phyloP scores from a whole-genome alignment of 2,113 vertebrate species.

The Pluvialis apricaria region DNA sequence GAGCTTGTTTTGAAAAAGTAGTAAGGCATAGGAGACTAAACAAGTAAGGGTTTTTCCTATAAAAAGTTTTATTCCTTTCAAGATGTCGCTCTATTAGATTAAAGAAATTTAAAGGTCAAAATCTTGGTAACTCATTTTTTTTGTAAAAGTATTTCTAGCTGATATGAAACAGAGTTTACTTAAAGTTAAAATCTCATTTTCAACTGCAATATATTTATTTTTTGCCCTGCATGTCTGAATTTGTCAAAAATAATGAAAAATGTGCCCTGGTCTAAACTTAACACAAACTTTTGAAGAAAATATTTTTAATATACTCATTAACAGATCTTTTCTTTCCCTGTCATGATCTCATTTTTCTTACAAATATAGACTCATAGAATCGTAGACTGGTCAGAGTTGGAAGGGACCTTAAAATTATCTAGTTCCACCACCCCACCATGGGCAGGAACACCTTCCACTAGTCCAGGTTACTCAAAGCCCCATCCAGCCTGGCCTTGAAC shows the following conservation, averaged over 20 bases:
- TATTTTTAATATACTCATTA: not conserved
- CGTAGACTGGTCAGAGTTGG: not conserved
- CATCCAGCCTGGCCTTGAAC: not conserved
- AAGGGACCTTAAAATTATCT: not conserved
- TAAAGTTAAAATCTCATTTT: not conserved
- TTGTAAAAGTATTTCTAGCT: not conserved
- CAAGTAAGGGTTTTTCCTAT: not conserved
- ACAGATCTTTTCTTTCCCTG: not conserved
- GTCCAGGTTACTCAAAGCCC: not conserved
- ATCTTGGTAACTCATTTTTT: not conserved
- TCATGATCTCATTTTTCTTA: not conserved
- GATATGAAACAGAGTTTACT: not conserved
- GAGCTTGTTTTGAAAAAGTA: not conserved
- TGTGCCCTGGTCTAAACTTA: not conserved
- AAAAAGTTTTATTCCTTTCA: not conserved
- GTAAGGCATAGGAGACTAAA: not conserved
- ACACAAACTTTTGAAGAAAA: not conserved
- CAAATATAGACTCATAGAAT: not conserved
- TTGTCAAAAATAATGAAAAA: not conserved
- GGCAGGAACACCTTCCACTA: not conserved
- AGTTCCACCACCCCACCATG: not conserved
- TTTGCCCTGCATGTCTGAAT: fast-evolving
- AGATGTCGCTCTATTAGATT: not conserved
- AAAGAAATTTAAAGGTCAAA: not conserved
- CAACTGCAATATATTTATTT: not conserved